Evolutionary conservation across 2,797 vertebrate species (phyloP), one percentile per base, ranked within the genome.

Genomic region (Eleutherodactylus coqui): DNA sequence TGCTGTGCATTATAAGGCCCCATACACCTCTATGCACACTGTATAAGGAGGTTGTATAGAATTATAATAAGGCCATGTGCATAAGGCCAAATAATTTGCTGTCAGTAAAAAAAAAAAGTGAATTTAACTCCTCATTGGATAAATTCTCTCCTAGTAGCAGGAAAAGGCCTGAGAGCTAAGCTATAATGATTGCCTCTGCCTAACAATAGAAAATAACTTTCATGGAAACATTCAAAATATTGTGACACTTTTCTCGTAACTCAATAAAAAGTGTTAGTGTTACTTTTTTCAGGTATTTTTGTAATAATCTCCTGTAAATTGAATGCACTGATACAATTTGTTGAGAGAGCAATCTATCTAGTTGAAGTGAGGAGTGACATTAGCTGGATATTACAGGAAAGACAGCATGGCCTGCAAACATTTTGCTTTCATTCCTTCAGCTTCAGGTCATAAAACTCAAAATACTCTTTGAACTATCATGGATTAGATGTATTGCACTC

Each of bases 401-500:
- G 21, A 10, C 36, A 72, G 41, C 24, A 45, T 43, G 38, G 38
- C 38, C 36, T 72, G 69, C 24, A 72, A 72, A 72, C 69, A 72
- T 72, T 72, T 72, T 43, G n/a, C 45, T 43, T 43, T 72, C 24
- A n/a, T 43, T 45, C 38, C 16, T 72, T 72, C 36, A 24, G 36
- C 67, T 41, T 70, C 38, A 72, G 69, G 69, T 43, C 69, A 72
- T 72, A 72, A 43, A 45, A 72, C 1, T 0, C 38, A 27, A 4
- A 43, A 72, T 72, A 43, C 10, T n/a, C 32, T 70, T 70, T 70
- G 67, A 11, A 41, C 21, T 36, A 70, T 70, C 67, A 70, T 38
- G 17, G 64, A 36, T 19, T 43, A 64, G 78, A 67, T 43, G 45
- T 43, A 80, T 80, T 51, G 17, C 62, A 4, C 27, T 45, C 47